Evolutionary conservation across 2,113 vertebrate genomes (phyloP), one percentile per base, ranked within the genome.

Genomic region (Sander vitreus): DNA sequence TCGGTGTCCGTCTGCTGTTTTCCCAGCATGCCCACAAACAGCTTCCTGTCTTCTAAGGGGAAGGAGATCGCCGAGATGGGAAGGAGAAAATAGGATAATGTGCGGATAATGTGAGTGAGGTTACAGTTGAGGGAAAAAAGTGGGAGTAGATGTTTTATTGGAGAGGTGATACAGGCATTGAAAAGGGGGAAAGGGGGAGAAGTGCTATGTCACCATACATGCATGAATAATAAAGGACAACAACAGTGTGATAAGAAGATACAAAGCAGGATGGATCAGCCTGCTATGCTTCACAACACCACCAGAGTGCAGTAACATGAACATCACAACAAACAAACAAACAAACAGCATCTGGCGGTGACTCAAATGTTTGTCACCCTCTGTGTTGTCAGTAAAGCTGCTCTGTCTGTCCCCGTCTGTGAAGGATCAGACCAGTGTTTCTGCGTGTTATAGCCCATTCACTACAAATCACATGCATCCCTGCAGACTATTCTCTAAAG

Each of bases 1-100:
- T 99, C 97, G 4, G 96, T 89, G 89, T 99, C 98, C 69, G 98
- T 96, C 95, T 98, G 96, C 94, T 98, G 97, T 83, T 98, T 96
- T 64, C 97, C 97, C 93, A 99, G 97, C 95, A 99, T 98, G 84
- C 98, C 98, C 90, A 99, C 97, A 95, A 99, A 99, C 93, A 99
- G 96, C 96, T 99, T 99, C 96, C 98, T 98, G 94, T 98, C 97
- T 96, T 97, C 97, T 98, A 94, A 95, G 94, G 92, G 91, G 94
- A 96, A 94, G 89, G 77, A 93, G 79, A 92, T 81, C 50, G 57
- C 27, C 83, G 73, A 33, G 63, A 83, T 78, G 78, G 88, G 66
- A 85, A 67, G 75, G 60, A 85, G 60, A 67, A 54, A 67, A 78
- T 8, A 71, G 63, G 73, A 73, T 16, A 45, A 69, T 55, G 51